Evolutionary conservation across 2,888 invertebrate genomes (phyloP).

Genomic region (Silvanus unidentatus): DNA sequence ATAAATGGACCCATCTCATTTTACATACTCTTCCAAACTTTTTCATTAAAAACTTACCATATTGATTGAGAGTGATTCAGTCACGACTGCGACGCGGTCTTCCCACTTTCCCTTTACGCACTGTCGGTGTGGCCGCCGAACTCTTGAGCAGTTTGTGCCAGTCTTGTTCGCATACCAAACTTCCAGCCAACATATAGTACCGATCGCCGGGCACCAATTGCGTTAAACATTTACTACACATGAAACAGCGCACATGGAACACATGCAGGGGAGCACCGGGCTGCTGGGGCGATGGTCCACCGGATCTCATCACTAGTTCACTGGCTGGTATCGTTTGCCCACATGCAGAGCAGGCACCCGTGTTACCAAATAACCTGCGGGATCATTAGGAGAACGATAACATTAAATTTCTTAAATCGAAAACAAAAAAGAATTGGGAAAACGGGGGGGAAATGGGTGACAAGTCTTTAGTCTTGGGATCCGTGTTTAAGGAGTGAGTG

Average conservation of each 20-base stretch:
- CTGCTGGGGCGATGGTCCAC: conserved; percentile 52
- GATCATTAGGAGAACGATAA: conserved; percentile 40
- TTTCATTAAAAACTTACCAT: conserved; percentile 23
- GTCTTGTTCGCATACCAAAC: conserved; percentile 90
- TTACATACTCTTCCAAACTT: too few relatives aligned
- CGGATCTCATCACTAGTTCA: conserved; percentile 88
- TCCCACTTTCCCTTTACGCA: conserved; percentile 85
- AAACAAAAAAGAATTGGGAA: not conserved
- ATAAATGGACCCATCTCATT: too few relatives aligned
- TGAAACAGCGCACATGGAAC: conserved; percentile 94
- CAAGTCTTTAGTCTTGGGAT: conserved; percentile 5
- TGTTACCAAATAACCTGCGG: conserved; percentile 83
- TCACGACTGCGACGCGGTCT: conserved; percentile 84
- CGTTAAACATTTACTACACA: conserved; percentile 87
- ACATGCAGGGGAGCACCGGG: conserved; percentile 62
- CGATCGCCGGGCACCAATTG: conserved; percentile 87
- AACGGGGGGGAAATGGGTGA: not conserved
- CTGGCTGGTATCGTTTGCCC: conserved; percentile 88
- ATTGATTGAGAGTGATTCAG: conserved; percentile 55
- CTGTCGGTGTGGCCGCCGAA: conserved; percentile 59
- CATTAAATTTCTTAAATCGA: conserved; percentile 34
- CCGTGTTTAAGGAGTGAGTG: conserved; percentile 19
- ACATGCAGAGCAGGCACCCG: conserved; percentile 87
- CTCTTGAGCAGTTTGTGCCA: conserved; percentile 89
- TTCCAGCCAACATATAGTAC: conserved; percentile 86